Base-by-base conservation (phyloP, 2,888 invertebrate species). In the Leptura quadrifasciata region DNA sequence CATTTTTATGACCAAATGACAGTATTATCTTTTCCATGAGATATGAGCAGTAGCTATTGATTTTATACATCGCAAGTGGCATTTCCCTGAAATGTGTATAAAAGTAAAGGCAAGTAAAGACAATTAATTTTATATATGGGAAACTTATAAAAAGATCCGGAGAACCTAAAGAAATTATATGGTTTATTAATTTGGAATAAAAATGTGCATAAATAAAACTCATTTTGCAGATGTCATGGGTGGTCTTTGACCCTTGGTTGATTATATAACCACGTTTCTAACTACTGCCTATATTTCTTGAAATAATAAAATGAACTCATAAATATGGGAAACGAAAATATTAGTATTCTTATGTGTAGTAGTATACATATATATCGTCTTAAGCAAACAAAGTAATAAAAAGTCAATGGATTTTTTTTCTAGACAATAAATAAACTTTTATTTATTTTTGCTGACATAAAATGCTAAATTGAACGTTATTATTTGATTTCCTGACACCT, bases 211-310 rank as follows among this genome's bases (percentile, higher is more conserved):
- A 47, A 47, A 47, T n/a, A 3, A 47, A 47, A 47, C n/a, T 9
- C n/a, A 47, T 12, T 15, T 39, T 47, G 3, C 47, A 47, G 57
- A 57, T 57, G 57, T 2, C 10, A 20, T 12, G 21, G 20, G 57
- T 57, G 57, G 20, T 57, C 57, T 12, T 57, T 47, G 10, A 57
- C 57, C 21, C 18, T 1, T 21, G 10, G 21, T 20, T 57, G 20
- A 57, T 57, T 57, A 57, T 10, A 20, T 21, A 57, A 21, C 9
- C 57, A 57, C 57, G 21, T 57, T 57, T 57, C 9, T 20, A 21
- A 57, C 57, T 57, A 57, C 57, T 20, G 57, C 8, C 57, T 1
- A n/a, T n/a, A 47, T 47, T 57, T 57, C 21, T 57, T 57, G 57
- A 57, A 57, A 57, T 57, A 57, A 57, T 21, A 57, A 57, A 57